phyloP scores from a whole-genome alignment of 2,113 vertebrate species.

The Cichladusa arquata region DNA sequence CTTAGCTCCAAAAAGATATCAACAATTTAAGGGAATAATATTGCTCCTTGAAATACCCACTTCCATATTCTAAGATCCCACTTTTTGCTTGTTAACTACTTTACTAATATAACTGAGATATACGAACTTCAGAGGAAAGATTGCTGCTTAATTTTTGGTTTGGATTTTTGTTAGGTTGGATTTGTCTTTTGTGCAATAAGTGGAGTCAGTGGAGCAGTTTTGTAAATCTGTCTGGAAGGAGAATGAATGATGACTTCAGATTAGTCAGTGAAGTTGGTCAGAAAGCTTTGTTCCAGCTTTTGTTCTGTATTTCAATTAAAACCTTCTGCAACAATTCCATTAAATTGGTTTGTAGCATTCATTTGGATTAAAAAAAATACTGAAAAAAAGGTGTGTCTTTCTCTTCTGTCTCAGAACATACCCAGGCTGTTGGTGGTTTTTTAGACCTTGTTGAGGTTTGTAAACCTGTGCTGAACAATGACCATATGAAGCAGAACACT shows the following conservation, averaged over 20 bases:
- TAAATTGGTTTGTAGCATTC: not conserved
- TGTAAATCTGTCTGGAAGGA: not conserved
- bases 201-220: not conserved
- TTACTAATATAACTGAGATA: not conserved
- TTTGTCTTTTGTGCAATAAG: not conserved
- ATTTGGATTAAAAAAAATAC: not conserved
- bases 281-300: not conserved
- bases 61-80: not conserved
- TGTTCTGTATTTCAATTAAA: constrained; percentile 14
- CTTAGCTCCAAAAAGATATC: not conserved
- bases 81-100: not conserved
- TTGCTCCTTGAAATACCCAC: not conserved
- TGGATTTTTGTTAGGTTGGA: not conserved
- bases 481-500: not conserved
- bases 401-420: not conserved
- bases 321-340: not conserved
- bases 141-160: not conserved
- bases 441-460: not conserved
- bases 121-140: not conserved
- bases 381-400: not conserved
- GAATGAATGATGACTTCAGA: not conserved
- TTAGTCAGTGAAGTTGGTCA: not conserved
- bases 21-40: not conserved
- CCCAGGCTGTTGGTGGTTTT: not conserved
- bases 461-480: not conserved